phyloP scores from a whole-genome alignment of 2,113 vertebrate genomes.

The Osmerus mordax region DNA sequence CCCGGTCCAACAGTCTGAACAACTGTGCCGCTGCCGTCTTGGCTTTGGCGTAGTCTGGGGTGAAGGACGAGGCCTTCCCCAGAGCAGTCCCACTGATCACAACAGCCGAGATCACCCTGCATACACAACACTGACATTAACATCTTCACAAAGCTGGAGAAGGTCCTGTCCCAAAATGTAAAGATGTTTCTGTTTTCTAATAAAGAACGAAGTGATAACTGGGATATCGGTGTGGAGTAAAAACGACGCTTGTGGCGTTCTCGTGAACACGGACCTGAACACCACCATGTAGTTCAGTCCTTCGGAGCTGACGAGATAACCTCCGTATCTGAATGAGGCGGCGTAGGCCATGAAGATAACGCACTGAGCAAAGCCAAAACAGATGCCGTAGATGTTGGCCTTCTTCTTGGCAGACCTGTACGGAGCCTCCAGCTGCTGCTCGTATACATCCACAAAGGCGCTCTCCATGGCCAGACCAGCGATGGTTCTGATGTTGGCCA shows the following conservation, averaged over 20 bases:
- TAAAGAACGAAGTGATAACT: background rate
- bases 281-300: constrained; percentile 67
- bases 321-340: constrained; percentile 74
- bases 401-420: constrained; percentile 67
- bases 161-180: no score
- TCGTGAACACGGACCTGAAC: constrained; percentile 66
- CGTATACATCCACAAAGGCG: constrained; percentile 66
- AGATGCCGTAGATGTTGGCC: constrained; percentile 68
- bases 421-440: constrained; percentile 62
- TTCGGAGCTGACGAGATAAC: constrained; percentile 68
- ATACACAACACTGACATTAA: constrained; percentile 6
- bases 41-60: constrained; percentile 76
- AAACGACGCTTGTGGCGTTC: no score
- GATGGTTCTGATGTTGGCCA: constrained; percentile 75
- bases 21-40: constrained; percentile 72
- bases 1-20: constrained; percentile 71
- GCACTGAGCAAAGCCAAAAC: constrained; percentile 71
- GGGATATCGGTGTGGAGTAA: background rate
- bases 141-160: background rate
- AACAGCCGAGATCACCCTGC: constrained; percentile 70
- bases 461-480: constrained; percentile 73
- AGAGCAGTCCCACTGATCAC: constrained; percentile 71
- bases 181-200: no score
- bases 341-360: constrained; percentile 74
- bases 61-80: constrained; percentile 70